These are phyloP conservation scores for Aurelia aurita complex sp. Pacific DNA, from an alignment of 30 jellyfish, hydroid and myxozoan species.

Conservation along the genomic window DNA sequence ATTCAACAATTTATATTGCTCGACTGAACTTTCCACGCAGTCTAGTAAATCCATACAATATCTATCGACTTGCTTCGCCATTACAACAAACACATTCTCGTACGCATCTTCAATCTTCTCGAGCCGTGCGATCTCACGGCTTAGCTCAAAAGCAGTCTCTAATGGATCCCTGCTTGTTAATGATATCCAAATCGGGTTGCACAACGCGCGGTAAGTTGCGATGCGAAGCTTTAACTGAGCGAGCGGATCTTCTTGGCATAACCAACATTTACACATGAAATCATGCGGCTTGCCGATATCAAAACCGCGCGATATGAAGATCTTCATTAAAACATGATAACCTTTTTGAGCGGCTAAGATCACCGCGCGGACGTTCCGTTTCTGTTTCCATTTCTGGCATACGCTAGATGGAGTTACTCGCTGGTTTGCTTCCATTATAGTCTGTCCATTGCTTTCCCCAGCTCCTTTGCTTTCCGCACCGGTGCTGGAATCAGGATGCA, in stretches of 20 bases:
- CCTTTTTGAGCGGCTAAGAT: slow-evolving; percentile 75
- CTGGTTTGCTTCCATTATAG: background rate
- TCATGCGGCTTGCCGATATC: slow-evolving; percentile 66
- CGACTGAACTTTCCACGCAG: slow-evolving; percentile 26
- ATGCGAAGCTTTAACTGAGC: slow-evolving; percentile 66
- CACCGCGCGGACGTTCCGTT: slow-evolving; percentile 45
- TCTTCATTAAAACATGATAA: slow-evolving; percentile 37
- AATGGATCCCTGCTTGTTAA: slow-evolving; percentile 77
- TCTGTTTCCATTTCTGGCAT: slow-evolving; percentile 38
- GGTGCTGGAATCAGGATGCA: background rate
- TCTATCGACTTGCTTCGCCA: slow-evolving; percentile 27
- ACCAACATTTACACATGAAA: slow-evolving; percentile 63
- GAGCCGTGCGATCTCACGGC: slow-evolving; percentile 44
- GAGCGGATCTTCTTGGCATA: slow-evolving; percentile 62
- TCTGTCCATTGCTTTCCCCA: background rate
- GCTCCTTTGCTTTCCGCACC: background rate
- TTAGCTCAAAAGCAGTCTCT: slow-evolving; percentile 48
- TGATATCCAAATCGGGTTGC: slow-evolving; percentile 82
- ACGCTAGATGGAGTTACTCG: slow-evolving; percentile 6
- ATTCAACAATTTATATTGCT: slow-evolving; percentile 46
- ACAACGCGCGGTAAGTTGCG: slow-evolving; percentile 54
- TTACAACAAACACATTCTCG: slow-evolving; percentile 57
- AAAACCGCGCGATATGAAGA: slow-evolving; percentile 71
- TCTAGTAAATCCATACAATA: slow-evolving; percentile 74
- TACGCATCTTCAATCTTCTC: slow-evolving; percentile 64